Evolutionary conservation across 1,140 invertebrate species (phyloP).

Genomic region (Pomacea maculata): DNA sequence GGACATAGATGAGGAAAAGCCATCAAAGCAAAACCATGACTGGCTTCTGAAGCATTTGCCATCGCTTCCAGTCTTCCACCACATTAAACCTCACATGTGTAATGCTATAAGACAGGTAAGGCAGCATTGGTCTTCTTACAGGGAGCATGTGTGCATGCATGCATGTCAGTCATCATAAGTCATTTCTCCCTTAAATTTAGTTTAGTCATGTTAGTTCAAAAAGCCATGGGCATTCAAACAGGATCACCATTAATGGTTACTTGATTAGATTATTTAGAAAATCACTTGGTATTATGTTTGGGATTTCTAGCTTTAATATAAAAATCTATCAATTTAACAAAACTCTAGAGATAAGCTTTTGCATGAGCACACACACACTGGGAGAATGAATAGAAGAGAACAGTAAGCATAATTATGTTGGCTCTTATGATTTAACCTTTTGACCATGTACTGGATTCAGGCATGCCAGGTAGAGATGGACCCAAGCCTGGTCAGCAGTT

Average conservation of each 20-base stretch:
- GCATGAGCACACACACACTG: no score
- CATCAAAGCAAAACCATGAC: constrained; percentile 45
- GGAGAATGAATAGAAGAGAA: no score
- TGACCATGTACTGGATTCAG: constrained; percentile 49
- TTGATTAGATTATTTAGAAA: neutral
- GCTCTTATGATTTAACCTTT: no score
- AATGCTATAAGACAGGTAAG: constrained; percentile 62
- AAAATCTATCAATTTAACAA: no score
- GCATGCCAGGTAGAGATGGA: constrained; percentile 92
- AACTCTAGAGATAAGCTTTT: no score
- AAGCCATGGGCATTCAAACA: neutral
- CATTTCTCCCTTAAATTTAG: constrained; percentile 45
- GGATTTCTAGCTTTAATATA: no score
- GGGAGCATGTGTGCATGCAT: constrained; percentile 1
- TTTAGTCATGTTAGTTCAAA: neutral
- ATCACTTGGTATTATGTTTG: no score
- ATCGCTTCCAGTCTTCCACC: constrained; percentile 69
- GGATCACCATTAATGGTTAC: neutral
- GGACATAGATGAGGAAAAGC: constrained; percentile 56
- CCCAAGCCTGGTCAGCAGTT: constrained; percentile 84
- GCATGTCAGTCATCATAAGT: constrained; percentile 67
- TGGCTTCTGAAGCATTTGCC: constrained; percentile 82
- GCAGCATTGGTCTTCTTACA: constrained; percentile 1
- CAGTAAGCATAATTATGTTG: no score
- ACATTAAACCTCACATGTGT: constrained; percentile 57